Conservation (phyloP, 2,797 vertebrate species). For the Antrozous pallidus region DNA sequence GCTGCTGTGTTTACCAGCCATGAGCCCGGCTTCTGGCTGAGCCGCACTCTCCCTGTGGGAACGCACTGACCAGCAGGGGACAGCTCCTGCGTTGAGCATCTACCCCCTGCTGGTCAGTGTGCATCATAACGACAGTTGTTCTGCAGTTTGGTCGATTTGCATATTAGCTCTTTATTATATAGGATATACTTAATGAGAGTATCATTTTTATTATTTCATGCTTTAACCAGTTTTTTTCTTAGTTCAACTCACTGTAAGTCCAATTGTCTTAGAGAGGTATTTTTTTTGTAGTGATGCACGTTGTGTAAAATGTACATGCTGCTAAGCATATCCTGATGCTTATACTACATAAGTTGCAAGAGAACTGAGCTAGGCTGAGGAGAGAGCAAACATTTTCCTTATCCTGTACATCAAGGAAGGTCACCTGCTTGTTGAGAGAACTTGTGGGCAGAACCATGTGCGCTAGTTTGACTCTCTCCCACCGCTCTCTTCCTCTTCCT, state of each 20-base stretch:
- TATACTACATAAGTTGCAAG: neutral
- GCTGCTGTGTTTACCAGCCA: too few relatives aligned
- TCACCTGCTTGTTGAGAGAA: neutral
- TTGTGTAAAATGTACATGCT: neutral
- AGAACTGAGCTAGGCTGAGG: neutral
- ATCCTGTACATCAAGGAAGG: neutral
- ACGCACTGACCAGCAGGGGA: too few relatives aligned
- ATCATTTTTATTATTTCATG: neutral
- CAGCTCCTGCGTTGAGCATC: too few relatives aligned
- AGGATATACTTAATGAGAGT: neutral
- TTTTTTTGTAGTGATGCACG: neutral
- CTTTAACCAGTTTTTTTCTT: neutral
- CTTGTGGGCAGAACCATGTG: neutral
- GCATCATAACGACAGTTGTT: too few relatives aligned
- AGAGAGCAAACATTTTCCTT: neutral
- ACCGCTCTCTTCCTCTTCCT: rapidly evolving
- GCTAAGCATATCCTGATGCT: neutral
- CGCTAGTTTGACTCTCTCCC: neutral
- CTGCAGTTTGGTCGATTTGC: too few relatives aligned
- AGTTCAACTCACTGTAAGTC: neutral
- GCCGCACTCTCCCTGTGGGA: too few relatives aligned
- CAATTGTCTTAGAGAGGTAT: neutral
- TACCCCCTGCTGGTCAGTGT: too few relatives aligned
- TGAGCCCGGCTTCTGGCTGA: too few relatives aligned
- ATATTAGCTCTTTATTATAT: too few relatives aligned